Percentiles rank a stretch among this genome's conserved stretches.
Evolutionary conservation across 1,140 invertebrate species (phyloP).

Genomic region (Apis dorsata): DNA sequence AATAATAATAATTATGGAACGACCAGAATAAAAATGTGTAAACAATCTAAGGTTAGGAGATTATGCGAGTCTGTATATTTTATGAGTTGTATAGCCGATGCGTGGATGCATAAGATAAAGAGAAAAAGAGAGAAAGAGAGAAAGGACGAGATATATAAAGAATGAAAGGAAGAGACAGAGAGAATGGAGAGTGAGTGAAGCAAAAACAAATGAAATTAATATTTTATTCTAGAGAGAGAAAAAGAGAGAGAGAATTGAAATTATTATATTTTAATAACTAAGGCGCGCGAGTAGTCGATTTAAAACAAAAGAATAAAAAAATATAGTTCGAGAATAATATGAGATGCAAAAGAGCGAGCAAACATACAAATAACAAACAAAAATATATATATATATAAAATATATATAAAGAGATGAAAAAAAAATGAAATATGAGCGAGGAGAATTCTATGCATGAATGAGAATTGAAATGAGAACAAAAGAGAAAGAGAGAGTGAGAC

Average conservation of each 20-base stretch:
- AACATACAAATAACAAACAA: conserved; percentile 8
- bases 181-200: background rate
- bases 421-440: background rate
- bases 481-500: background rate
- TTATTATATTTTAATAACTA: conserved; percentile 51
- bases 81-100: conserved; percentile 5
- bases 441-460: background rate
- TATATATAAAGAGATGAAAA: background rate
- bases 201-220: conserved; percentile 31
- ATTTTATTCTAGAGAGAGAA: conserved; percentile 47
- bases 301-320: background rate
- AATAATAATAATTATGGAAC: background rate
- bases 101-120: background rate
- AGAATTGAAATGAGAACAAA: background rate
- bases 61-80: conserved; percentile 33
- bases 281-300: conserved; percentile 13
- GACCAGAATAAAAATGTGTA: background rate
- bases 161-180: background rate
- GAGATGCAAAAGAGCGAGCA: background rate
- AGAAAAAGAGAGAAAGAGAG: background rate
- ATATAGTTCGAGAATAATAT: background rate
- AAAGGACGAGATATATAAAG: background rate
- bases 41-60: conserved; percentile 22
- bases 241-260: conserved; percentile 36
- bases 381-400: background rate